Percentiles rank a stretch among this genome's conserved stretches.
Evolutionary conservation across 2,888 invertebrate genomes (phyloP).

Genomic region (Andrena fulva): DNA sequence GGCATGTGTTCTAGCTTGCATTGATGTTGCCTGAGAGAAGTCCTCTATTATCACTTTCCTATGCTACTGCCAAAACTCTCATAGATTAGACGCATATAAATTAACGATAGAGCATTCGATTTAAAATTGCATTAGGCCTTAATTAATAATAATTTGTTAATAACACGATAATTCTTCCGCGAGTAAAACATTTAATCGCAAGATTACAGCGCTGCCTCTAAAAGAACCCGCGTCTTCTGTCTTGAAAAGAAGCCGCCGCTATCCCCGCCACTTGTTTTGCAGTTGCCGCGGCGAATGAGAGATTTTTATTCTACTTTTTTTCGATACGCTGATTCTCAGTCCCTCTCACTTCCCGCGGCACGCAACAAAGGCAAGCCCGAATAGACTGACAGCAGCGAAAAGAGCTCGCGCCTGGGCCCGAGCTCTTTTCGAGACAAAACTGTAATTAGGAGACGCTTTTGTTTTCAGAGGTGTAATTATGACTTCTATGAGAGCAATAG

Average conservation of each 20-base stretch:
- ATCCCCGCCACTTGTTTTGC: too few species aligned
- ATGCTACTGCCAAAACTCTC: slow-evolving; percentile 49
- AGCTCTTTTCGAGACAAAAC: background rate
- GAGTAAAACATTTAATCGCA: background rate
- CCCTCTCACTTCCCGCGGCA: too few species aligned
- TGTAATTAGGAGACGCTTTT: slow-evolving; percentile 4
- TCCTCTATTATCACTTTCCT: slow-evolving; percentile 61
- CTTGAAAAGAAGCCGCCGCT: too few species aligned
- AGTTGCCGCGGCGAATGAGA: too few species aligned
- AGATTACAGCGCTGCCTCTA: background rate
- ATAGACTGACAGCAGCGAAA: too few species aligned
- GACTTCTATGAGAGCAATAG: slow-evolving; percentile 1
- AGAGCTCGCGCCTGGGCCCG: too few species aligned
- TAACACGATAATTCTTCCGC: slow-evolving; percentile 11
- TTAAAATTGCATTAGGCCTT: slow-evolving; percentile 26
- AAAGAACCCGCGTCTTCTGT: too few species aligned
- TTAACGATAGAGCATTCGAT: slow-evolving; percentile 42
- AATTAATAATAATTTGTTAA: slow-evolving; percentile 10
- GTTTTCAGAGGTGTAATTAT: background rate
- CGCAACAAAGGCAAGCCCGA: too few species aligned
- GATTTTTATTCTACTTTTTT: too few species aligned
- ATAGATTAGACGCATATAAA: slow-evolving; percentile 41
- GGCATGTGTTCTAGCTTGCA: slow-evolving; percentile 81
- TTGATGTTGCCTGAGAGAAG: slow-evolving; percentile 82
- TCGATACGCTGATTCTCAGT: too few species aligned